These are phyloP conservation scores for Phalera bucephala DNA, from an alignment of 2,888 invertebrate species.

Conservation along the genomic window DNA sequence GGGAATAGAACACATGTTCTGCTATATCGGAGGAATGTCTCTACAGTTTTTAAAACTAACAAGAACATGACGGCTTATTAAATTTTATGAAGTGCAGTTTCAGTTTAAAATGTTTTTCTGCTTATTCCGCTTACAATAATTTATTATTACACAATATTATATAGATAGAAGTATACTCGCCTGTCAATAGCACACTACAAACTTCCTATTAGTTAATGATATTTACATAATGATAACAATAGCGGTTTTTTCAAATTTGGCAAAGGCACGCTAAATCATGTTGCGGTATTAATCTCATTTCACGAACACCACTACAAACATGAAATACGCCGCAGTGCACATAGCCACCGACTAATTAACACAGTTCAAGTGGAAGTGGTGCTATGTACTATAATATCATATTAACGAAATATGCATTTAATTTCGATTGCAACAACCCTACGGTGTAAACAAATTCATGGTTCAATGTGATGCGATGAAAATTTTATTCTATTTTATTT, in stretches of 20 bases:
- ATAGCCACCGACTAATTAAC: constrained; percentile 40
- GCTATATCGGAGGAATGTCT: too few species aligned
- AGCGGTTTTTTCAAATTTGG: constrained; percentile 28
- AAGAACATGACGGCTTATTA: too few species aligned
- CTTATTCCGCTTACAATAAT: too few species aligned
- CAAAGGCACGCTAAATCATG: constrained; percentile 37
- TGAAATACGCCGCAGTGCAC: constrained; percentile 30
- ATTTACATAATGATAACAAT: constrained; percentile 17
- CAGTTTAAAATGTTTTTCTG: too few species aligned
- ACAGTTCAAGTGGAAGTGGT: constrained; percentile 28
- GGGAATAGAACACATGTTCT: too few species aligned
- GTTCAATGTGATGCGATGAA: too few species aligned
- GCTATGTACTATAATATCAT: constrained; percentile 23
- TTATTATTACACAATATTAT: background rate
- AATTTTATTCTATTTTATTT: too few species aligned
- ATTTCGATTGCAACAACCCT: background rate
- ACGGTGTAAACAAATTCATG: too few species aligned
- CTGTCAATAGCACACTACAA: constrained; percentile 1
- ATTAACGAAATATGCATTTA: constrained; percentile 18
- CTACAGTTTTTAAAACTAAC: too few species aligned
- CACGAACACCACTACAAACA: constrained; percentile 21
- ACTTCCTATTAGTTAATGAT: constrained; percentile 9
- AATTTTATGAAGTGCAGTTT: too few species aligned
- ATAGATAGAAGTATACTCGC: background rate
- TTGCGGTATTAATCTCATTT: constrained; percentile 39